These are phyloP conservation scores for Pyrgus malvae DNA, from an alignment of 2,888 invertebrate genomes.

Conservation along the genomic window DNA sequence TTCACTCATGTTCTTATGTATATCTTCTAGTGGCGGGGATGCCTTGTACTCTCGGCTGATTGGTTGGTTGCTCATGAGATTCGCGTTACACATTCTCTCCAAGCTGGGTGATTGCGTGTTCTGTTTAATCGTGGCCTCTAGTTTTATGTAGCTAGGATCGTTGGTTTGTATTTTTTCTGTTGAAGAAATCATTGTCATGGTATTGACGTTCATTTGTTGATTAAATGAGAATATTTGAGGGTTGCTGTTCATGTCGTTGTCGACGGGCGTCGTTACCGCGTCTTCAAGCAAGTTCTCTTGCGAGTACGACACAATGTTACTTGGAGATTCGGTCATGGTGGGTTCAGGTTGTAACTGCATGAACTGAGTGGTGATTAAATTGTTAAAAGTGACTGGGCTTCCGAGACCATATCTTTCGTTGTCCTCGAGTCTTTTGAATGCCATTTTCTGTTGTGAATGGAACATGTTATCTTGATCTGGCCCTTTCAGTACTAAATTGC, in stretches of 20 bases:
- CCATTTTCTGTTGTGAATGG: conserved; percentile 76
- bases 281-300: conserved; percentile 60
- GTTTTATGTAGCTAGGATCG: conserved; percentile 74
- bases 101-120: conserved; percentile 73
- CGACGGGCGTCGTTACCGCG: conserved; percentile 59
- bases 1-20: conserved; percentile 70
- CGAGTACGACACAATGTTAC: conserved; percentile 58
- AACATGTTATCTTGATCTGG: conserved; percentile 77
- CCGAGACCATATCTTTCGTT: conserved; percentile 67
- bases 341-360: conserved; percentile 72
- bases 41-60: conserved; percentile 70
- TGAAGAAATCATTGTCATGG: conserved; percentile 63
- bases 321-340: conserved; percentile 62
- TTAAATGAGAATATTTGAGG: conserved; percentile 70
- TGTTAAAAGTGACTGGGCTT: conserved; percentile 71
- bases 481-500: conserved; percentile 74
- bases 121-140: conserved; percentile 72
- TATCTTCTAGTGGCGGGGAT: conserved; percentile 71
- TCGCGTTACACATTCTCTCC: conserved; percentile 71
- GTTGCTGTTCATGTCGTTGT: conserved; percentile 50
- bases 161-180: conserved; percentile 64
- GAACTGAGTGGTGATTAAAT: conserved; percentile 71
- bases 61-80: conserved; percentile 56
- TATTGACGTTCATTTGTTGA: conserved; percentile 65
- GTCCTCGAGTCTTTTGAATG: conserved; percentile 68